These are phyloP conservation scores for Pocillopora damicornis DNA, from an alignment of 64 coral and sea anemone genomes.

Conservation along the genomic window DNA sequence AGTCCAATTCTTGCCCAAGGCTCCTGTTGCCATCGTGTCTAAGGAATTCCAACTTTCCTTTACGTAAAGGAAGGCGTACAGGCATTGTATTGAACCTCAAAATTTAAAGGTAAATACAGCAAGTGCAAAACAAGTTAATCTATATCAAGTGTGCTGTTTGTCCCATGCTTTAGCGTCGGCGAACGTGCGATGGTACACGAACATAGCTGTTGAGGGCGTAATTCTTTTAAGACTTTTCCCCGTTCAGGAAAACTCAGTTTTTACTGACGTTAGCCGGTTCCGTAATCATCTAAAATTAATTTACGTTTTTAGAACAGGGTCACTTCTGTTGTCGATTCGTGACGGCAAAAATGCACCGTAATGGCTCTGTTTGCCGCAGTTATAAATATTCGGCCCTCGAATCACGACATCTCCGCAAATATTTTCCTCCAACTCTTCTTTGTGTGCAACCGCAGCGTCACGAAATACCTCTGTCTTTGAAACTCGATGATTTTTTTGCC, in stretches of 20 bases:
- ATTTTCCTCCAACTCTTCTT: not conserved
- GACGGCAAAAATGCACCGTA: not conserved
- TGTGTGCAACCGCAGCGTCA: slow-evolving; percentile 5
- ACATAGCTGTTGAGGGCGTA: not conserved
- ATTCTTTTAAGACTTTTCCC: not conserved
- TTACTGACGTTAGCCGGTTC: not conserved
- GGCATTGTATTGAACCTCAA: no score
- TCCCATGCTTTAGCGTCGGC: no score
- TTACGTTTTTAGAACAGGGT: not conserved
- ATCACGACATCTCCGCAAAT: not conserved
- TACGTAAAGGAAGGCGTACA: no score
- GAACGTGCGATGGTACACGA: no score
- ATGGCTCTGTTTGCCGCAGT: not conserved
- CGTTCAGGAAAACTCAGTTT: not conserved
- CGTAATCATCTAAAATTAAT: not conserved
- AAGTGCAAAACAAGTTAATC: no score
- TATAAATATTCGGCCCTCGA: not conserved
- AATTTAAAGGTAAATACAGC: no score
- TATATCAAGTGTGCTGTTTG: no score
- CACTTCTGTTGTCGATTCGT: not conserved
- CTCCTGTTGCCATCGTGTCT: no score
- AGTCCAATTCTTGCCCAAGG: no score
- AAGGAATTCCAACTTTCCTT: no score
- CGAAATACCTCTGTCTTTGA: not conserved
- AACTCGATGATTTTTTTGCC: not conserved